These are phyloP conservation scores for Drosophila micromelanica DNA, from an alignment of 1,140 invertebrate genomes.

Conservation along the genomic window DNA sequence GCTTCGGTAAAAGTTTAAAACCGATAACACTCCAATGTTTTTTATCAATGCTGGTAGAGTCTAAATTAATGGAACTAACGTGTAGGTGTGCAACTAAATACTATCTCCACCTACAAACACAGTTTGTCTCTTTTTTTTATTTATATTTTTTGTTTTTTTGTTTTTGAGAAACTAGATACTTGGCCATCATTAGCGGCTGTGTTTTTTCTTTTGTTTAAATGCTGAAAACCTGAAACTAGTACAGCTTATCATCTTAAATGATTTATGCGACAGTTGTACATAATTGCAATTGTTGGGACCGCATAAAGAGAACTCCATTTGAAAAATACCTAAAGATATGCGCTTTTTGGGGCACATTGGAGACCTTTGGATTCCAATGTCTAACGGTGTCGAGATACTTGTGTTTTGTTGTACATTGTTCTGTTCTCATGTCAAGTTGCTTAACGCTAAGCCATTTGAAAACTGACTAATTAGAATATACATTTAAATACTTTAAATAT, in stretches of 20 bases:
- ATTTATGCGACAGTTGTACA: slow-evolving; percentile 70
- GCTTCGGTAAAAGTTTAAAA: slow-evolving; percentile 35
- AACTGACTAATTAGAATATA: no score
- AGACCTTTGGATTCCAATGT: no score
- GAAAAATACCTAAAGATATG: no score
- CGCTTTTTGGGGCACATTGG: no score
- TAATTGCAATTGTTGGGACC: slow-evolving; percentile 17
- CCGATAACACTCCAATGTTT: slow-evolving; percentile 56
- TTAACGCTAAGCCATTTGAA: no score
- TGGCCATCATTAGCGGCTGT: slow-evolving; percentile 51
- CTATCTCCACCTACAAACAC: slow-evolving; percentile 12
- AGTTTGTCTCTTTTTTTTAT: neutral
- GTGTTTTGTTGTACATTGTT: no score
- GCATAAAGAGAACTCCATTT: slow-evolving; percentile 5
- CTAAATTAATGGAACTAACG: slow-evolving; percentile 67
- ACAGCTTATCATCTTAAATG: slow-evolving; percentile 65
- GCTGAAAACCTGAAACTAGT: slow-evolving; percentile 44
- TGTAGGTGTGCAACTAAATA: slow-evolving; percentile 32
- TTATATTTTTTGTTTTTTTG: neutral
- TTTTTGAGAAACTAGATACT: slow-evolving; percentile 6
- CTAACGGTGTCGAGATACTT: no score
- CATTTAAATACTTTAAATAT: no score
- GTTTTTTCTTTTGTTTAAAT: slow-evolving; percentile 45
- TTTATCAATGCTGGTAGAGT: slow-evolving; percentile 57
- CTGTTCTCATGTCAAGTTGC: no score